Evolutionary conservation across 2,113 vertebrate genomes (phyloP).

Genomic region (Hippocampus barbouri): DNA sequence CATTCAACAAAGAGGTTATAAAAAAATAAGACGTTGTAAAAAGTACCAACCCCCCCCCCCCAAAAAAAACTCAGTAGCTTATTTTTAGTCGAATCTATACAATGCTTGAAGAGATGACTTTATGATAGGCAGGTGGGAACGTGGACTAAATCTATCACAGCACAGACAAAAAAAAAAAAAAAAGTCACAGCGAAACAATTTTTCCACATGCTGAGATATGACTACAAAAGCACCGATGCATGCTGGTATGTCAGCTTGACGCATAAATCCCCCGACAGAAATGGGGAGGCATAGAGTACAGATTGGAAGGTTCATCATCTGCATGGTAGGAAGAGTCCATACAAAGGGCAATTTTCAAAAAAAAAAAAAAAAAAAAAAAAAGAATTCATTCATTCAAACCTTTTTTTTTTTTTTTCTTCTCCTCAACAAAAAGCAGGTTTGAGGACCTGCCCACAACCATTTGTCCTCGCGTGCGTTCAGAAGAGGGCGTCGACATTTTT

Average conservation of each 20-base stretch:
- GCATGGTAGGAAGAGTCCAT: constrained; percentile 66
- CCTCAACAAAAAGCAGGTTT: constrained; percentile 60
- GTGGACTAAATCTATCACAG: constrained; percentile 56
- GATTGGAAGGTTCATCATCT: constrained; percentile 79
- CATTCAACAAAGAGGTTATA: constrained; percentile 44
- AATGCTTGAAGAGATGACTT: constrained; percentile 62
- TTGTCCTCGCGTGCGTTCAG: constrained; percentile 71
- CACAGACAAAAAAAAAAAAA: constrained; percentile 73
- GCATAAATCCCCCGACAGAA: constrained; percentile 82
- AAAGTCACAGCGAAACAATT: constrained; percentile 73
- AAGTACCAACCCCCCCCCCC: constrained; percentile 17
- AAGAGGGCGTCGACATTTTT: constrained; percentile 97
- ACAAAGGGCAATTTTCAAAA: constrained; percentile 29
- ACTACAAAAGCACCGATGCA: constrained; percentile 67
- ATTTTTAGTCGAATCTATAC: constrained; percentile 69
- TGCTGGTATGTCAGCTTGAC: constrained; percentile 67
- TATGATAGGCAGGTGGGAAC: constrained; percentile 69
- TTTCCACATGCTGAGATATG: constrained; percentile 79
- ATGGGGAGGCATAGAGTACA: constrained; percentile 81
- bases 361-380: constrained; percentile 35
- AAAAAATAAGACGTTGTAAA: constrained; percentile 67
- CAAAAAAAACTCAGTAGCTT: constrained; percentile 58
- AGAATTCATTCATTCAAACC: constrained; percentile 66
- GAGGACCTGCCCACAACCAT: constrained; percentile 70
- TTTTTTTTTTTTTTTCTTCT: constrained; percentile 43